Conservation (phyloP, 2,888 invertebrate genomes). For the Diadromus collaris region DNA sequence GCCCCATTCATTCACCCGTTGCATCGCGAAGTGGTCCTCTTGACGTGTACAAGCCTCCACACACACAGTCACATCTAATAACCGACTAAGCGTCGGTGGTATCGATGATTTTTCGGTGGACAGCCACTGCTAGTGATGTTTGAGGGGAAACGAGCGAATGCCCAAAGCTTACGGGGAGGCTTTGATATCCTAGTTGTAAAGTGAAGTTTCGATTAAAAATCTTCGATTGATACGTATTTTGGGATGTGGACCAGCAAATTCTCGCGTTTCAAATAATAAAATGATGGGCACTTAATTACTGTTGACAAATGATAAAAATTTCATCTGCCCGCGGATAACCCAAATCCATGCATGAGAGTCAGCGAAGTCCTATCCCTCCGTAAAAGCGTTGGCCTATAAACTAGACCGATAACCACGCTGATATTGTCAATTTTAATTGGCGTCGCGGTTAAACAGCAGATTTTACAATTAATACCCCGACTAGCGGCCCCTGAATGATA, state of each 20-base stretch:
- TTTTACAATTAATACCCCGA: constrained; percentile 55
- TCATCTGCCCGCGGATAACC: neutral
- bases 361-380: neutral
- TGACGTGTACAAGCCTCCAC: neutral
- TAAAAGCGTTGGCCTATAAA: neutral
- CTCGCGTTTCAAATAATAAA: no score
- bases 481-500: constrained; percentile 47
- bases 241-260: no score
- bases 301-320: neutral
- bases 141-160: no score
- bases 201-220: no score
- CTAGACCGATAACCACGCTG: constrained; percentile 1
- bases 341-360: neutral
- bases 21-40: constrained; percentile 41
- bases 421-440: constrained; percentile 33
- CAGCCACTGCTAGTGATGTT: neutral
- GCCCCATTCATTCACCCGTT: constrained; percentile 17
- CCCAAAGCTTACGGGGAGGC: neutral
- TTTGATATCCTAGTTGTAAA: no score
- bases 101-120: neutral
- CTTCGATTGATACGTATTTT: no score
- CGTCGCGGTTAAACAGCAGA: constrained; percentile 41
- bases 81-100: neutral
- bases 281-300: neutral
- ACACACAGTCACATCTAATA: neutral